phyloP scores from a whole-genome alignment of 2,113 vertebrate species.

The Climacteris rufus region DNA sequence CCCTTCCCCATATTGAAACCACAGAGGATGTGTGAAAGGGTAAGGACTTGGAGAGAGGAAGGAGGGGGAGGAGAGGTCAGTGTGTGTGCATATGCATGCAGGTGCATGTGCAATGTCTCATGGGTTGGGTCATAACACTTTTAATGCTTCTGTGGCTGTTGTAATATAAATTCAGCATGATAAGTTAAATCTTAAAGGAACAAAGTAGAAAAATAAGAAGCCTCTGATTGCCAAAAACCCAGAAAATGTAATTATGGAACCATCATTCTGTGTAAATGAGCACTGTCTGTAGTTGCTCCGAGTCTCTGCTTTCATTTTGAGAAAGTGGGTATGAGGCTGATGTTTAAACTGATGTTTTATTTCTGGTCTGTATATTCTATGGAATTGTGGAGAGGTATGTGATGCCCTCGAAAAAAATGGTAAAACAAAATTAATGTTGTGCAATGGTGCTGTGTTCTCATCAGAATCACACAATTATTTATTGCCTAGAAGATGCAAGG shows the following conservation, averaged over 20 bases:
- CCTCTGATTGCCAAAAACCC: background rate
- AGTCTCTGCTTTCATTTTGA: background rate
- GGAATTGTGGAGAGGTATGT: background rate
- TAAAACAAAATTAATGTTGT: background rate
- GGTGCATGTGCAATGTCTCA: background rate
- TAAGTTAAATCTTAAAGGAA: background rate
- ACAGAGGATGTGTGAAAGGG: background rate
- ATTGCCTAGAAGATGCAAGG: conserved; percentile 62
- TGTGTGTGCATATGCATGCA: background rate
- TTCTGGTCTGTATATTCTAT: background rate
- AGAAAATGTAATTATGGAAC: accelerated
- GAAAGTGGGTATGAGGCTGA: background rate
- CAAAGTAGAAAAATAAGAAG: background rate
- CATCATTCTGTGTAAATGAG: background rate
- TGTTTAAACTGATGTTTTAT: background rate
- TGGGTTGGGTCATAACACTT: background rate
- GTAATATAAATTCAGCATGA: background rate
- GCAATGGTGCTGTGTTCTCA: background rate
- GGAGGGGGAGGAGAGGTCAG: background rate
- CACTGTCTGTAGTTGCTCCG: background rate
- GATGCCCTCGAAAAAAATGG: background rate
- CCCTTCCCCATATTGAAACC: background rate
- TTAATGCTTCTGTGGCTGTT: background rate
- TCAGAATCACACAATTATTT: background rate
- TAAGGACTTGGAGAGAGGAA: background rate